Percentiles rank a stretch among this genome's conserved stretches.
Evolutionary conservation across 2,888 invertebrate genomes (phyloP).

Genomic region (Drosophila suboccidentalis): DNA sequence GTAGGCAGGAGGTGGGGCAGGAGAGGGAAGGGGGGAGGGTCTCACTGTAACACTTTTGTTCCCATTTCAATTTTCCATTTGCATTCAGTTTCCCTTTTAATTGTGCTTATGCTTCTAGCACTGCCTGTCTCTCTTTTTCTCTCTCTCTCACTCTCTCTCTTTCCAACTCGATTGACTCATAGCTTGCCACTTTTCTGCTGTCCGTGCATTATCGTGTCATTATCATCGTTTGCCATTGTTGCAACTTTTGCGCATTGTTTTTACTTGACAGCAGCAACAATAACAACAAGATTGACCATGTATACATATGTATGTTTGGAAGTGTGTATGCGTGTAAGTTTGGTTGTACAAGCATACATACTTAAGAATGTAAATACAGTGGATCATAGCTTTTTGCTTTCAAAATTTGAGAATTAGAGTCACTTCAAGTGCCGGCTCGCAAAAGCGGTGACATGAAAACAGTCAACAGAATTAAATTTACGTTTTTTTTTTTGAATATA

Average conservation of each 20-base stretch:
- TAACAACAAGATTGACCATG: constrained; percentile 7
- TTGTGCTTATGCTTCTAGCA: neutral
- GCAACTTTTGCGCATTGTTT: constrained; percentile 71
- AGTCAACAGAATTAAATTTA: too few species aligned
- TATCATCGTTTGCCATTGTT: constrained; percentile 65
- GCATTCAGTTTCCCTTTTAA: constrained; percentile 11
- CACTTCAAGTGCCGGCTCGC: too few species aligned
- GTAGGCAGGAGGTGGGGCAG: too few species aligned
- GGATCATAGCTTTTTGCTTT: too few species aligned
- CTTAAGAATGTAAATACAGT: neutral
- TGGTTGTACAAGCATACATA: neutral
- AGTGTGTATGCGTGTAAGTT: neutral
- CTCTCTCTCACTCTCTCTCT: neutral
- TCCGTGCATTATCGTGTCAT: constrained; percentile 58
- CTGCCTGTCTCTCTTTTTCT: neutral
- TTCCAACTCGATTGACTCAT: neutral
- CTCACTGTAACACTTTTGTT: constrained; percentile 17
- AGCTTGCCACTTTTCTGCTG: constrained; percentile 32
- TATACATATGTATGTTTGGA: neutral
- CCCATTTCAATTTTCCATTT: constrained; percentile 30
- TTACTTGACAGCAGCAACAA: constrained; percentile 27
- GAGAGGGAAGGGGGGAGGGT: neutral
- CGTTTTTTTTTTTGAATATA: too few species aligned
- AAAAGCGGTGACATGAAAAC: too few species aligned
- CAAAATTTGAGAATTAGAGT: too few species aligned